A percentile compares a stretch with the other conserved stretches of the same genome.
Conservation (phyloP, 2,888 invertebrate genomes). For the Drosophila kambysellisi region DNA sequence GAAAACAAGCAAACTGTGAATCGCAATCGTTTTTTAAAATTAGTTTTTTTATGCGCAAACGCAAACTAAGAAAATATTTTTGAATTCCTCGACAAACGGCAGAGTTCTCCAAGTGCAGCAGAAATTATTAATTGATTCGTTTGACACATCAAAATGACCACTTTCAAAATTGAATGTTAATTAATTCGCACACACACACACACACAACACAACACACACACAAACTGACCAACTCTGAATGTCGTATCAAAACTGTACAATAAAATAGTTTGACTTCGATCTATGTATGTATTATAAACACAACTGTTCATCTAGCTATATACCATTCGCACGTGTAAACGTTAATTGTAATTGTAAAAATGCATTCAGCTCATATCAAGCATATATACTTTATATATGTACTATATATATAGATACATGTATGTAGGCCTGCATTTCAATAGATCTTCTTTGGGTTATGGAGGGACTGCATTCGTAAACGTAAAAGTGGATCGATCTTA, state of each 20-base stretch:
- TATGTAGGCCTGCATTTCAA: slow-evolving; percentile 46
- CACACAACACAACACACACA: slow-evolving; percentile 32
- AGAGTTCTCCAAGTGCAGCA: slow-evolving; percentile 29
- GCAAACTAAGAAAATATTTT: slow-evolving; percentile 25
- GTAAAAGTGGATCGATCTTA: slow-evolving; percentile 31
- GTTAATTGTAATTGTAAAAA: slow-evolving; percentile 26
- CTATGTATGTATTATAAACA: slow-evolving; percentile 43
- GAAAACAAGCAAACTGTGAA: slow-evolving; percentile 77
- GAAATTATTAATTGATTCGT: slow-evolving; percentile 25
- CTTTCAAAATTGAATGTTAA: neutral
- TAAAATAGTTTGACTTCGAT: slow-evolving; percentile 43
- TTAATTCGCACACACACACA: slow-evolving; percentile 11
- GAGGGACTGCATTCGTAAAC: slow-evolving; percentile 47
- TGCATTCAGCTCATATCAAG: slow-evolving; percentile 55
- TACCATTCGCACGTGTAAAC: slow-evolving; percentile 22
- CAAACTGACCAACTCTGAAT: slow-evolving; percentile 61
- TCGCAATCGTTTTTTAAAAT: slow-evolving; percentile 65
- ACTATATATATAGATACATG: slow-evolving; percentile 13
- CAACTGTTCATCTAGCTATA: slow-evolving; percentile 27
- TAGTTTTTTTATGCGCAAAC: slow-evolving; percentile 48
- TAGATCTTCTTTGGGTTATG: slow-evolving; percentile 48
- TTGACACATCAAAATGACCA: neutral
- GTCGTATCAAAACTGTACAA: slow-evolving; percentile 66
- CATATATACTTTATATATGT: slow-evolving; percentile 14
- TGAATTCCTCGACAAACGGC: slow-evolving; percentile 47